phyloP scores from a whole-genome alignment of 2,113 vertebrate species.

The Psophia crepitans region DNA sequence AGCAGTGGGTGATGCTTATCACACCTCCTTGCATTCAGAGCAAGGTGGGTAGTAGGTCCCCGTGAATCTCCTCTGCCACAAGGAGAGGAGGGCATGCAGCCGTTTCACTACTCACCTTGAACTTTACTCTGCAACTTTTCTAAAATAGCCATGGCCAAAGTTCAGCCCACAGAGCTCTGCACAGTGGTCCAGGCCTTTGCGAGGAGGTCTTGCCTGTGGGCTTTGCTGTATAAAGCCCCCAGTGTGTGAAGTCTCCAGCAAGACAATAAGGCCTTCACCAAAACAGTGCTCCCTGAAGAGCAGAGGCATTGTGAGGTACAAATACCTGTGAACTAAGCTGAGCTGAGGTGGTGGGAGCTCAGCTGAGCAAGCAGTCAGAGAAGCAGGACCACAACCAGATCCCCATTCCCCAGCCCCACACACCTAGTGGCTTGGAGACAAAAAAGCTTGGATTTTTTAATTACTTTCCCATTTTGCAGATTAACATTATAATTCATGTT shows the following conservation, averaged over 20 bases:
- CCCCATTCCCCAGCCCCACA: neutral
- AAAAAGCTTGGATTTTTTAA: neutral
- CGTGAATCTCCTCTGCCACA: rapidly evolving
- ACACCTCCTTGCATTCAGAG: neutral
- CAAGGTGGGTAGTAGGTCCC: neutral
- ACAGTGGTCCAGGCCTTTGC: neutral
- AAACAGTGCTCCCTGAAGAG: neutral
- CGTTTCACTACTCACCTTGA: neutral
- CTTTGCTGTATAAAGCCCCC: neutral
- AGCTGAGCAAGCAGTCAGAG: neutral
- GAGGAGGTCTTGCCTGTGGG: neutral
- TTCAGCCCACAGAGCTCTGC: neutral
- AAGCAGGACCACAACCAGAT: neutral
- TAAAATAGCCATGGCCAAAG: neutral
- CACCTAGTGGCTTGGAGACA: neutral
- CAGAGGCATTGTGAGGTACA: neutral
- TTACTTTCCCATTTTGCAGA: neutral
- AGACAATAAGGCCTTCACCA: neutral
- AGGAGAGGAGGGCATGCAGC: neutral
- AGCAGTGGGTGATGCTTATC: neutral
- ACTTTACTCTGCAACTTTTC: neutral
- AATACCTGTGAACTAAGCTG: neutral
- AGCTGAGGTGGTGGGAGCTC: neutral
- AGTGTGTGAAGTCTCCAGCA: neutral
- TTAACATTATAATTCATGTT: neutral